Base-by-base conservation (phyloP, 2,888 invertebrate genomes). In the Nebria salina region DNA sequence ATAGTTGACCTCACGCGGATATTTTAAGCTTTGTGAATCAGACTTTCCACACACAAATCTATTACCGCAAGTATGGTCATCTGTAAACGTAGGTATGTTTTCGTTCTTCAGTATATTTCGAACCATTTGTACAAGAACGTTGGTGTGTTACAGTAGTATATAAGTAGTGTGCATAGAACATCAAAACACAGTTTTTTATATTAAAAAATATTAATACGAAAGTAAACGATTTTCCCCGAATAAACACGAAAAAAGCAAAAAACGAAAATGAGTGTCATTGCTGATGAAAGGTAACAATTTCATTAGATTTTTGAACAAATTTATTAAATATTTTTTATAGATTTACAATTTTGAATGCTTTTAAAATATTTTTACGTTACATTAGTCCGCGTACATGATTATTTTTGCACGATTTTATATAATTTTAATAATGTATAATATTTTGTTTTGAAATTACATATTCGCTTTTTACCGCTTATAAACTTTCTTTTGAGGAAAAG, bases 1-100 rank as follows among this genome's bases (percentile, higher is more conserved):
- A 20, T 5, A 20, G 25, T 13, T 25, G 66, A 70, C 70, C 11
- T 26, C 34, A 34, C 5, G 70, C 34, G 68, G 76, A 80, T 82
- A 82, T 82, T 83, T 83, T 80, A 78, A 81, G 82, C 77, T 65
- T 72, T 75, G 82, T 83, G 83, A 83, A 79, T 83, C 83, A 83
- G 82, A 76, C 74, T 83, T 83, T 82, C 82, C 82, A 82, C 79
- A 82, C 82, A 82, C 80, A 82, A 76, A 81, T 76, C 75, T 75
- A 77, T n/a, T 66, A 66, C 20, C 25, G 66, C 25, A 25, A 25
- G 66, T 66, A 25, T 66, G 66, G 15, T 66, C 15, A 66, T 25
- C 70, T 20, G 70, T 20, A 70, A 25, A 34, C 34, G 34, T 34
- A 34, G 70, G 26, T 70, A 70, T 15, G 70, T 25, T 70, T 26